Evolutionary conservation across 1,140 invertebrate species (phyloP).

Genomic region (Orussus abietinus): DNA sequence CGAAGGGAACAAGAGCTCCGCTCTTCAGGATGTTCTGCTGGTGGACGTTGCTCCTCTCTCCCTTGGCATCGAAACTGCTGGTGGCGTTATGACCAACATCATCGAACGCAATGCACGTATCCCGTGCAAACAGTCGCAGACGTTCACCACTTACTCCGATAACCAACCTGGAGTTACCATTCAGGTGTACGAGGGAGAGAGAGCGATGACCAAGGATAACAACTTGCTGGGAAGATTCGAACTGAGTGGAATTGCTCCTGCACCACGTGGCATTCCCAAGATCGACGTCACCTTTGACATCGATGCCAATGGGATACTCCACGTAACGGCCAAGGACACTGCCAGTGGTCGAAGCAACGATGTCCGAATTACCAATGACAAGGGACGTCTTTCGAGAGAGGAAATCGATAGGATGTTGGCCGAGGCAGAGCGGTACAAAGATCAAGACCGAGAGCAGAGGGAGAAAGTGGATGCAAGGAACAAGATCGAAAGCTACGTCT

Average conservation of each 20-base stretch:
- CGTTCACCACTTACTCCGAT: conserved; percentile 64
- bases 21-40: conserved; percentile 55
- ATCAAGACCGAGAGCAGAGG: conserved; percentile 54
- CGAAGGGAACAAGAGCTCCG: conserved; percentile 25
- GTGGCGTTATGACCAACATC: conserved; percentile 49
- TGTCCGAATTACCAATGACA: conserved; percentile 53
- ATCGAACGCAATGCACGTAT: conserved; percentile 61
- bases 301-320: conserved; percentile 57
- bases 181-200: conserved; percentile 62
- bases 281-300: conserved; percentile 59
- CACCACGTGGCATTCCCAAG: conserved; percentile 70
- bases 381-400: conserved; percentile 41
- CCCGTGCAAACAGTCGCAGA: conserved; percentile 62
- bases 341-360: conserved; percentile 49
- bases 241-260: conserved; percentile 70
- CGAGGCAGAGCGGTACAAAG: conserved; percentile 57
- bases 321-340: conserved; percentile 59
- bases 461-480: conserved; percentile 63
- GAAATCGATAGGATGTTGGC: conserved; percentile 59
- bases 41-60: conserved; percentile 59
- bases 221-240: conserved; percentile 66
- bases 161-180: conserved; percentile 69
- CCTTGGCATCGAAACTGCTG: conserved; percentile 61
- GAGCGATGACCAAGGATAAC: conserved; percentile 76
- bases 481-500: conserved; percentile 69